Percentiles rank a stretch among this genome's conserved stretches.
Conservation (phyloP, 1,140 invertebrate genomes). For the Drosophila equinoxialis region DNA sequence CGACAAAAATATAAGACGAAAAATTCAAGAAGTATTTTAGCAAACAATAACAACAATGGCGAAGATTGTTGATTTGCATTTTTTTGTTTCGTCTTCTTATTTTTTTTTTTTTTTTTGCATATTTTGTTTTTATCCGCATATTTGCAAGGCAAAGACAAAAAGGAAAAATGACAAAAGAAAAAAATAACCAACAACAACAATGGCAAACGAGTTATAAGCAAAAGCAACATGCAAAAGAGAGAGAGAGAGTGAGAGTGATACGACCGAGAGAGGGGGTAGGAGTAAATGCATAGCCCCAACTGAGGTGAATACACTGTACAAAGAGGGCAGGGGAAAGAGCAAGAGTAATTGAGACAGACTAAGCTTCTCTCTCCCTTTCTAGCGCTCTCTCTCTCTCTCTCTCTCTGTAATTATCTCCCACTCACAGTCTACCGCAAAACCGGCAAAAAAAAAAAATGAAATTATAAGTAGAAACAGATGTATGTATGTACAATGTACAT, state of each 20-base stretch:
- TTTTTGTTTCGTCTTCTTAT: neutral
- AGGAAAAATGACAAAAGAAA: constrained; percentile 33
- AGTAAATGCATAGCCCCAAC: neutral
- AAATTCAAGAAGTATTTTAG: constrained; percentile 25
- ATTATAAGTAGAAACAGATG: neutral
- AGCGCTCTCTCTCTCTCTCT: neutral
- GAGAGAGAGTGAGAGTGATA: too few relatives aligned
- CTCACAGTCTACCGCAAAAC: neutral
- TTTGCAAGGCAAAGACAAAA: constrained; percentile 52
- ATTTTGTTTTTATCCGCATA: constrained; percentile 62
- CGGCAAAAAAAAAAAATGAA: constrained; percentile 39
- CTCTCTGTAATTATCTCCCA: too few relatives aligned
- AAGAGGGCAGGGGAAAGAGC: constrained; percentile 33
- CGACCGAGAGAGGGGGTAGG: neutral
- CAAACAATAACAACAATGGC: constrained; percentile 7
- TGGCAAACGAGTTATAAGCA: constrained; percentile 46
- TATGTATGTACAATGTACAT: too few relatives aligned
- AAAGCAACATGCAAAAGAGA: constrained; percentile 14
- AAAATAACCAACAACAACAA: constrained; percentile 28
- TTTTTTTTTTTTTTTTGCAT: constrained; percentile 38
- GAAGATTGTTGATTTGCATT: neutral
- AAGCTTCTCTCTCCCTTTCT: neutral
- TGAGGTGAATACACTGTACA: constrained; percentile 48
- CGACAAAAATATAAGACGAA: constrained; percentile 36
- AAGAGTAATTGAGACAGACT: constrained; percentile 15